Percentiles rank a stretch among this genome's conserved stretches.
These are phyloP conservation scores for Bhutanitis thaidina DNA, from an alignment of 2,888 invertebrate species.

Conservation along the genomic window DNA sequence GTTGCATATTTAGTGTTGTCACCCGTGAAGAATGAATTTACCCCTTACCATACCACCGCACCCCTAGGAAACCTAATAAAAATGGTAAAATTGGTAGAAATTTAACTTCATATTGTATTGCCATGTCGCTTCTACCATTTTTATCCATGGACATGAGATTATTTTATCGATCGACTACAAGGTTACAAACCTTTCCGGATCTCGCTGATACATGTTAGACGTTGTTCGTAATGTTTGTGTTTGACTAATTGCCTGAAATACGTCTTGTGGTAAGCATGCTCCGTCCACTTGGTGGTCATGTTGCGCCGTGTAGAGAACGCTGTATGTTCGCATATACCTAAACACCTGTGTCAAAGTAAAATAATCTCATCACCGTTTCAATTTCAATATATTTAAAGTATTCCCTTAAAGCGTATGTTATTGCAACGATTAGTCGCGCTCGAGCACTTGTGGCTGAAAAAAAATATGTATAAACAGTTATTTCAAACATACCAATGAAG, in stretches of 20 bases:
- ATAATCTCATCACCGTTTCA: slow-evolving; percentile 59
- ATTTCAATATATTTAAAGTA: slow-evolving; percentile 28
- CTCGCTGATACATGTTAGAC: slow-evolving; percentile 34
- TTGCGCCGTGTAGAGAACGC: slow-evolving; percentile 23
- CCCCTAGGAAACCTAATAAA: slow-evolving; percentile 30
- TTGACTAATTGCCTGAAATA: slow-evolving; percentile 63
- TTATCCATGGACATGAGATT: slow-evolving; percentile 55
- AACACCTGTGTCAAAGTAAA: slow-evolving; percentile 46
- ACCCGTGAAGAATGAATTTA: slow-evolving; percentile 42
- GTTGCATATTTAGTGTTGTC: slow-evolving; percentile 58
- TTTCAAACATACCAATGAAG: too few relatives aligned
- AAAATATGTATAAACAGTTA: too few relatives aligned
- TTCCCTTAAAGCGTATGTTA: slow-evolving; percentile 62
- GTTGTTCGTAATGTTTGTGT: slow-evolving; percentile 62
- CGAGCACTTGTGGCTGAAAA: slow-evolving; percentile 44
- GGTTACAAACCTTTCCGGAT: slow-evolving; percentile 14
- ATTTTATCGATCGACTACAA: slow-evolving; percentile 52
- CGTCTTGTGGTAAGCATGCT: slow-evolving; percentile 57
- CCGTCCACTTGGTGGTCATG: slow-evolving; percentile 19
- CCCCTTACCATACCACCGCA: slow-evolving; percentile 45
- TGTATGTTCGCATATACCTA: slow-evolving; percentile 30
- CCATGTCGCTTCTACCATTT: slow-evolving; percentile 39
- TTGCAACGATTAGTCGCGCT: slow-evolving; percentile 53
- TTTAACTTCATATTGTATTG: not conserved
- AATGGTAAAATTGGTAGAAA: slow-evolving; percentile 42